Conservation (phyloP, 2,888 invertebrate genomes). For the Diogma glabrata region DNA sequence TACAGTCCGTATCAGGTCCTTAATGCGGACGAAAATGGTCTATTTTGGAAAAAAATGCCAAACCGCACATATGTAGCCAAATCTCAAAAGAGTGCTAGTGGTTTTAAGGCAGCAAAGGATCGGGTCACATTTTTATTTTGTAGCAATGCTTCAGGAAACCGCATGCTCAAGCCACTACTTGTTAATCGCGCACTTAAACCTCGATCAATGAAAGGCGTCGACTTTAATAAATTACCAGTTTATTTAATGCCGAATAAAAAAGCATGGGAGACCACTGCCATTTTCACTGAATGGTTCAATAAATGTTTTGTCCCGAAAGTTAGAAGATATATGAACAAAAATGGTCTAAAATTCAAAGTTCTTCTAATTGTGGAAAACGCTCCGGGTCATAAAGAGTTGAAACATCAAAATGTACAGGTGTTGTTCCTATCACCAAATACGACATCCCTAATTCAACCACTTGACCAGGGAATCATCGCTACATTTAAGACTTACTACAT, state of each 20-base stretch:
- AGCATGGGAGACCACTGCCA: neutral
- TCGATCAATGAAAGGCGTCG: neutral
- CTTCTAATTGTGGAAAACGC: conserved; percentile 17
- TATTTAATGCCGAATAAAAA: neutral
- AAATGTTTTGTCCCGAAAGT: neutral
- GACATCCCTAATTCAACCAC: conserved; percentile 1
- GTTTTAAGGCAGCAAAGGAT: neutral
- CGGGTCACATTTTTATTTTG: neutral
- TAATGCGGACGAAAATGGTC: too few relatives aligned
- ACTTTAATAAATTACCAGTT: neutral
- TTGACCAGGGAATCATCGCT: neutral
- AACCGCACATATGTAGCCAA: neutral
- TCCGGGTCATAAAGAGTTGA: conserved; percentile 1
- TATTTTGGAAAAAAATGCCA: too few relatives aligned
- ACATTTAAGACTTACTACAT: neutral
- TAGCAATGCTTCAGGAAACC: neutral
- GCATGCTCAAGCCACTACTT: neutral
- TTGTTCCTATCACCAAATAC: neutral
- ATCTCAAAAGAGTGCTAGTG: conserved; percentile 2
- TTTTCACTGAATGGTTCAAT: neutral
- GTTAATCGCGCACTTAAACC: neutral
- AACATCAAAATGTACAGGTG: neutral
- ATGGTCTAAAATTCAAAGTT: neutral
- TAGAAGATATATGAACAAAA: neutral
- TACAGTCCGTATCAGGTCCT: too few relatives aligned